Conservation (phyloP, 2,113 vertebrate species). For the Osmerus eperlanus region DNA sequence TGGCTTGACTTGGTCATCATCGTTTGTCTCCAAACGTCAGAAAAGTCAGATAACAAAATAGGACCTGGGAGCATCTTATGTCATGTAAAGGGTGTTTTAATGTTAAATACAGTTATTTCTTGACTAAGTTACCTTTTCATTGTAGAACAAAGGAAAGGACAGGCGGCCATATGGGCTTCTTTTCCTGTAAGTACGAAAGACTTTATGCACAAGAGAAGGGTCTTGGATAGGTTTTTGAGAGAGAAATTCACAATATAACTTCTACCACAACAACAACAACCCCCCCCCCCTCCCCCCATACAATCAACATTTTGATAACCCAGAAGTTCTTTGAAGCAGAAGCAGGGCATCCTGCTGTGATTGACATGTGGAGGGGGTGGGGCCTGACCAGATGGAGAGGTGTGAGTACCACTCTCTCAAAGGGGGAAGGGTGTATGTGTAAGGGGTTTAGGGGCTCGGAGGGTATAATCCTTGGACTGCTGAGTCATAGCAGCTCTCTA, state of each 20-base stretch:
- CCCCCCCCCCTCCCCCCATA: background rate
- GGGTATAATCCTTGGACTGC: conserved; percentile 34
- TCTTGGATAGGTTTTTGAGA: no score
- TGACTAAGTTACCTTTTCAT: no score
- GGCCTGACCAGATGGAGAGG: conserved; percentile 56
- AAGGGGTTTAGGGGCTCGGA: conserved; percentile 22
- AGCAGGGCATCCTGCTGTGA: conserved; percentile 53
- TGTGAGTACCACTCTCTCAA: conserved; percentile 49
- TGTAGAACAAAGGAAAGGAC: no score
- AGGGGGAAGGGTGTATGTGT: conserved; percentile 33
- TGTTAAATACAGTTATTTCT: no score
- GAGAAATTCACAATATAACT: background rate
- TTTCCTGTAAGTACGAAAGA: no score
- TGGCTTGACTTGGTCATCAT: no score
- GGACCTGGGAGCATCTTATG: no score
- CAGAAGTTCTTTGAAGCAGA: conserved; percentile 9
- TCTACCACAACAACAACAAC: conserved; percentile 17
- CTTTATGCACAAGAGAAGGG: no score
- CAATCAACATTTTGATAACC: background rate
- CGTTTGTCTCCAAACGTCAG: no score
- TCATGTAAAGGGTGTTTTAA: no score
- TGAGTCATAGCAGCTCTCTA: conserved; percentile 51
- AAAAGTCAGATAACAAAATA: no score
- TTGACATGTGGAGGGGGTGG: conserved; percentile 52
- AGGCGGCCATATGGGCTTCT: no score